Evolutionary conservation across 2,888 invertebrate genomes (phyloP).

Genomic region (Cephus nigrinus): DNA sequence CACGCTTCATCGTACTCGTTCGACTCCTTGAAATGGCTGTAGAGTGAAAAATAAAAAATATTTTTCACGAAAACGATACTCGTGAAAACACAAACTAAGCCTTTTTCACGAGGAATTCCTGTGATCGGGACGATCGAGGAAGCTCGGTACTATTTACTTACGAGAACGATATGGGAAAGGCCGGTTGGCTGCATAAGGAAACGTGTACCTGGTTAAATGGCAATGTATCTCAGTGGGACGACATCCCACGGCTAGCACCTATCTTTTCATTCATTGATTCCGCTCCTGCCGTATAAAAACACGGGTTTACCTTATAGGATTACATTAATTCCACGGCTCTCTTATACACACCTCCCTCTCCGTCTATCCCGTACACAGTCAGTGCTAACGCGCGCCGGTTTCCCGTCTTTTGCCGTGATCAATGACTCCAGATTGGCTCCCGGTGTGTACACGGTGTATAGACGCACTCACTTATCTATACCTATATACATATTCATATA

Average conservation of each 20-base stretch:
- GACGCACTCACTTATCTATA: constrained; percentile 25
- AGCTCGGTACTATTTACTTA: constrained; percentile 4
- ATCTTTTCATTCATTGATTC: constrained; percentile 51
- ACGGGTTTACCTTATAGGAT: constrained; percentile 44
- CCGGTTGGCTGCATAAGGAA: constrained; percentile 10
- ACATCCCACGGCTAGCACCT: constrained; percentile 38
- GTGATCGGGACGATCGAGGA: constrained; percentile 1
- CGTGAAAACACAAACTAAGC: background rate
- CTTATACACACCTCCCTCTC: constrained; percentile 9
- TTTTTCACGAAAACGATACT: background rate
- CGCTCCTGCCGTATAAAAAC: constrained; percentile 38
- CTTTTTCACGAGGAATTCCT: background rate
- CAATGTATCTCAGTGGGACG: constrained; percentile 48
- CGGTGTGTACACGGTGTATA: constrained; percentile 13
- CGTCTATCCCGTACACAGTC: constrained; percentile 3
- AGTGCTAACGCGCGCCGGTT: constrained; percentile 24
- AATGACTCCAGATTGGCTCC: constrained; percentile 45
- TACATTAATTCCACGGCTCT: constrained; percentile 13
- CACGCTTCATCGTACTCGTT: background rate
- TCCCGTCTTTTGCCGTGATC: constrained; percentile 50
- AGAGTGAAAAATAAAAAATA: background rate
- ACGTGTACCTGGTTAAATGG: background rate
- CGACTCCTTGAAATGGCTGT: background rate
- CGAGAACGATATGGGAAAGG: constrained; percentile 4
- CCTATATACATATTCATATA: background rate